Evolutionary conservation across 2,888 invertebrate species (phyloP).

Genomic region (Tenthredo amoena): DNA sequence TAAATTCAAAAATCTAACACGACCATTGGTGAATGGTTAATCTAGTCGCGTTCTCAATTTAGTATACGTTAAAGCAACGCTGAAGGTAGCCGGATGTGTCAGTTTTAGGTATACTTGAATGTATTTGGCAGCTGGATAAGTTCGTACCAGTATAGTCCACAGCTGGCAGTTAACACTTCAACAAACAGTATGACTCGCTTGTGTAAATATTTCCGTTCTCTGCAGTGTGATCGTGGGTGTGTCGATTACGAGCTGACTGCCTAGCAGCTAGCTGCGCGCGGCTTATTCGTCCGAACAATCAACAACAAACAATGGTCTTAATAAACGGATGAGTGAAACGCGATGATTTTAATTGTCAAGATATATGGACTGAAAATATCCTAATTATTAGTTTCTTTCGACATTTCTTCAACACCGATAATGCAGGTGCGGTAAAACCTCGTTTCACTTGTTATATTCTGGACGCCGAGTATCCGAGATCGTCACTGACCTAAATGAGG

Average conservation of each 20-base stretch:
- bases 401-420: not conserved
- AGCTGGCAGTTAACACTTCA: slow-evolving; percentile 19
- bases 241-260: slow-evolving; percentile 32
- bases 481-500: slow-evolving; percentile 24
- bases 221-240: slow-evolving; percentile 44
- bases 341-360: slow-evolving; percentile 26
- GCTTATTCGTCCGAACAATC: slow-evolving; percentile 23
- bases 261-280: slow-evolving; percentile 39
- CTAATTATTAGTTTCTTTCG: not conserved
- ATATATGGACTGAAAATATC: not conserved
- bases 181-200: slow-evolving; percentile 43
- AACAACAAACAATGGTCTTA: slow-evolving; percentile 40
- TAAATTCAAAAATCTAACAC: not conserved
- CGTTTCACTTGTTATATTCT: not conserved
- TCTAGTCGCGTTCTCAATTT: not conserved
- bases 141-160: not conserved
- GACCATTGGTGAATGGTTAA: not conserved
- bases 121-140: slow-evolving; percentile 20
- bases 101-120: not conserved
- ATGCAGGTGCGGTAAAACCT: not conserved
- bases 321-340: not conserved
- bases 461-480: not conserved
- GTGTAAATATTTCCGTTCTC: slow-evolving; percentile 44
- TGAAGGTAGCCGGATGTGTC: not conserved
- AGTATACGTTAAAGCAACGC: not conserved